Evolutionary conservation across 2,113 vertebrate species (phyloP), one percentile per base, ranked within the genome.

Genomic region (Rhinolophus ferrumequinum): DNA sequence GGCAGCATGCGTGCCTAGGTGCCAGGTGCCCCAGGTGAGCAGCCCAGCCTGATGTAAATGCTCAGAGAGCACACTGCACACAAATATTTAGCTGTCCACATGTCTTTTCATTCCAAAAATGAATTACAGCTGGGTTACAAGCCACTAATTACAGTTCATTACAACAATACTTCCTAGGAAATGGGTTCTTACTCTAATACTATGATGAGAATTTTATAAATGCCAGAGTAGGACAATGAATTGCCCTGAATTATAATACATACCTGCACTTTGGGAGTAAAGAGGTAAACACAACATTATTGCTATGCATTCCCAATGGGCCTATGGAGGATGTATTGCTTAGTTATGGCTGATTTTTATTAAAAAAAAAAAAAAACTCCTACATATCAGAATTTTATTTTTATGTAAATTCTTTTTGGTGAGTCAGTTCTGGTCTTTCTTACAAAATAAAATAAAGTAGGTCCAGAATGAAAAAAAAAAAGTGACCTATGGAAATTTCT

Each of bases 181-280:
- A 98, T 97, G 96, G 97, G 95, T 95, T 96, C 91, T 97, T 96
- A 97, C 0, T 0, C 97, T 97, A 98, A 96, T 67, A 97, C 90
- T 97, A 93, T 84, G 96, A 97, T 90, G 58, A 97, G 88, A 47
- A 92, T 88, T 97, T 97, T 54, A 94, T 93, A 98, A 93, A 97
- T 93, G 96, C 96, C 70, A 94, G 92, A 69, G 41, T 66, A 86
- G 67, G n/a, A 91, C 76, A 92, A 92, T 90, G 95, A 93, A 97
- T 97, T 94, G 91, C 94, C 75, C 60, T 73, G 90, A 90, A 97
- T 98, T 98, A 96, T 97, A 98, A 97, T 97, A 98, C 98, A 97
- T 97, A 97, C 94, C 97, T 97, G 33, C 35, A 79, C 79, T 96
- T 97, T 86, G 80, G 92, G 96, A 98, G 81, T 41, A 81, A 93